Conservation (phyloP, 2,113 vertebrate genomes). For the Phylloscopus trochilus region DNA sequence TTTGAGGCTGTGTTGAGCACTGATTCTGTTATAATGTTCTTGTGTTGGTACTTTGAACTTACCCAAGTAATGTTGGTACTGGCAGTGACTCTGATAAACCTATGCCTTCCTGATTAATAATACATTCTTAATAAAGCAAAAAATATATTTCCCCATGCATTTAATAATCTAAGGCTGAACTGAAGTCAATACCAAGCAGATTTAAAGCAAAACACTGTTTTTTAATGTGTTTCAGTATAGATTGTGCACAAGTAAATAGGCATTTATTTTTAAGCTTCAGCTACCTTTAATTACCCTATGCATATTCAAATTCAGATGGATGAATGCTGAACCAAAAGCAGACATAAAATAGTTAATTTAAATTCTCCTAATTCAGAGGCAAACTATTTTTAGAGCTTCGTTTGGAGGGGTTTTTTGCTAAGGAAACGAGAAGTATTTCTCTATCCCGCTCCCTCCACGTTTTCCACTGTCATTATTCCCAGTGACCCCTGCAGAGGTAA, state of each 20-base stretch:
- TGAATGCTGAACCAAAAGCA: neutral
- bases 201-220: neutral
- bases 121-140: neutral
- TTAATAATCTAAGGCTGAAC: neutral
- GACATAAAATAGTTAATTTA: neutral
- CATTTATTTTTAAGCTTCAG: neutral
- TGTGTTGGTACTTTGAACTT: neutral
- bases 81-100: neutral
- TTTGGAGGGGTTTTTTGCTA: neutral
- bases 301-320: neutral
- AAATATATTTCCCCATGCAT: neutral
- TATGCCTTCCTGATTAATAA: neutral
- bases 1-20: neutral
- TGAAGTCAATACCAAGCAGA: neutral
- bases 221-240: neutral
- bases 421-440: neutral
- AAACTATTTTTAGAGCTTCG: neutral
- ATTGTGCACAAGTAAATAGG: neutral
- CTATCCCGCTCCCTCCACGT: neutral
- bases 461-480: neutral
- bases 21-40: neutral
- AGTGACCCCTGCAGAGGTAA: conserved; percentile 33
- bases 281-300: neutral
- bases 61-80: neutral
- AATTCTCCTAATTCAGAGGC: neutral